phyloP scores from a whole-genome alignment of 2,113 vertebrate genomes.

The Girardinichthys multiradiatus region DNA sequence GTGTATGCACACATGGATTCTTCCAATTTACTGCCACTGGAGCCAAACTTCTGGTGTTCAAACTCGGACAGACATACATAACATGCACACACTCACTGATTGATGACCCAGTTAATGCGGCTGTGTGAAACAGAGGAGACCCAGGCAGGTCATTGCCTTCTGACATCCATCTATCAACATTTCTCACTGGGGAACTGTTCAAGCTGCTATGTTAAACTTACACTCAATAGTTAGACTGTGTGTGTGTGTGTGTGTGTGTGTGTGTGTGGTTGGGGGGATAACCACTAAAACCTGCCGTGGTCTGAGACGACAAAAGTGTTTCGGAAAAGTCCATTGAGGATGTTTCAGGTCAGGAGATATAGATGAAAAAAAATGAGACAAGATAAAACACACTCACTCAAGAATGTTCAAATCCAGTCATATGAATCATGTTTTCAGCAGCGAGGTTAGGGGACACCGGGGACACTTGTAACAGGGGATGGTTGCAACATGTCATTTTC shows the following conservation, averaged over 20 bases:
- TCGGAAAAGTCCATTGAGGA: conserved; percentile 44
- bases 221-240: conserved; percentile 43
- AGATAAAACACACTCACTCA: too few species aligned
- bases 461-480: too few species aligned
- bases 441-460: too few species aligned
- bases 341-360: conserved; percentile 28
- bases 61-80: conserved; percentile 14
- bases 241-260: neutral
- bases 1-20: conserved; percentile 20
- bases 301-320: conserved; percentile 48
- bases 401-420: too few species aligned
- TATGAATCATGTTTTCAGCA: too few species aligned
- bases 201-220: conserved; percentile 60
- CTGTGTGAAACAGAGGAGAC: conserved; percentile 56
- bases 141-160: conserved; percentile 50
- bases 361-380: conserved; percentile 4
- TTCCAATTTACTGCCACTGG: neutral
- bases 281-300: conserved; percentile 15
- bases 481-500: too few species aligned
- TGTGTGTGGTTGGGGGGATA: neutral
- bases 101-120: conserved; percentile 59
- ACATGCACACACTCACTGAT: conserved; percentile 42
- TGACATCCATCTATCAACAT: conserved; percentile 69
- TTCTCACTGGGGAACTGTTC: conserved; percentile 45
- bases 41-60: conserved; percentile 9